These are phyloP conservation scores for Coelinius sp. DNA, from an alignment of 2,888 invertebrate species.

Conservation along the genomic window DNA sequence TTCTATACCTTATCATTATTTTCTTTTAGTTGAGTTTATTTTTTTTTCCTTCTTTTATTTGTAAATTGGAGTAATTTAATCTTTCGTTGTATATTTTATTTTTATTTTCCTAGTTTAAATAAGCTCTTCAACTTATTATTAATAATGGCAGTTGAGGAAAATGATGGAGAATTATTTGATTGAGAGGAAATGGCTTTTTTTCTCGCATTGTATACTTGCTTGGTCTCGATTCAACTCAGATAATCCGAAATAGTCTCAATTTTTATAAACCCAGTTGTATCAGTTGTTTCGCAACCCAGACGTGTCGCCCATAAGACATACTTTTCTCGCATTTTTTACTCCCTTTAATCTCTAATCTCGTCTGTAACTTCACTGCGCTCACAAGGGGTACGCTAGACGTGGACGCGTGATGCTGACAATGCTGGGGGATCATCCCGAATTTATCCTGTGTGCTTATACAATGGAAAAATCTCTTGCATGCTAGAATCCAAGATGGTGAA, in stretches of 20 bases:
- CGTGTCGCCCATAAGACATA: not conserved
- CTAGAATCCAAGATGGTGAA: slow-evolving; percentile 6
- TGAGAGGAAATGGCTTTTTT: too few relatives aligned
- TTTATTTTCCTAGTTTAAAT: not conserved
- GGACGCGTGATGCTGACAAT: slow-evolving; percentile 41
- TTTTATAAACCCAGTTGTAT: not conserved
- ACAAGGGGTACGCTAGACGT: not conserved
- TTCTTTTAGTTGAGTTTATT: not conserved
- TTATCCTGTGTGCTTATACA: slow-evolving; percentile 38
- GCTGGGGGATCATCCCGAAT: slow-evolving; percentile 42
- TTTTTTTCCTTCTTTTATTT: slow-evolving; percentile 3
- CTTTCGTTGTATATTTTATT: not conserved
- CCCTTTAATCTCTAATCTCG: slow-evolving; percentile 38
- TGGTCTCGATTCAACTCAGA: too few relatives aligned
- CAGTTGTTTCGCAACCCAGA: not conserved
- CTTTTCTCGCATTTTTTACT: not conserved
- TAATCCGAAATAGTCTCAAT: not conserved
- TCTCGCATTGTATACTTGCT: too few relatives aligned
- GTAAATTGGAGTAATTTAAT: slow-evolving; percentile 19
- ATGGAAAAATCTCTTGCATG: slow-evolving; percentile 32
- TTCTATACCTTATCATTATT: slow-evolving; percentile 15
- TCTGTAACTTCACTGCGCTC: slow-evolving; percentile 18
- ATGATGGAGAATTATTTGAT: not conserved
- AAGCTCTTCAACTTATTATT: not conserved
- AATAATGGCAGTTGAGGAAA: too few relatives aligned